phyloP scores from a whole-genome alignment of 2,113 vertebrate genomes.

The Entelurus aequoreus region DNA sequence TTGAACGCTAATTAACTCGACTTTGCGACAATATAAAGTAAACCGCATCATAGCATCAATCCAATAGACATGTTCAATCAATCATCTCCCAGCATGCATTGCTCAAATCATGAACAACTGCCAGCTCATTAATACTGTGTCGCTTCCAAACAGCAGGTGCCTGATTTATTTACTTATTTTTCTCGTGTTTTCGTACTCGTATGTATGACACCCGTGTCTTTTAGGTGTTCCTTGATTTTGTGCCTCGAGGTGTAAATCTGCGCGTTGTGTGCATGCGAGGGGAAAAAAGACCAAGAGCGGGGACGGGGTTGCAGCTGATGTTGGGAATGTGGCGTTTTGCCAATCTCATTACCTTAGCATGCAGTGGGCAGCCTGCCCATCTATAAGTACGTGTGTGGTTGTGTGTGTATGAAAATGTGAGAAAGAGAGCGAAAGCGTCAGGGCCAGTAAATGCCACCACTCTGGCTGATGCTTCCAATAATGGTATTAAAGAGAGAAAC shows the following conservation, averaged over 20 bases:
- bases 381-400: conserved; percentile 14
- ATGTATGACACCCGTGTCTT: conserved; percentile 20
- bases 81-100: background rate
- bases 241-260: conserved; percentile 14
- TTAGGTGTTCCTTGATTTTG: conserved; percentile 12
- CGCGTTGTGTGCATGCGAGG: conserved; percentile 12
- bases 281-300: conserved; percentile 16
- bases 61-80: background rate
- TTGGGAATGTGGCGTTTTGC: conserved; percentile 55
- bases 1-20: background rate
- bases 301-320: conserved; percentile 42
- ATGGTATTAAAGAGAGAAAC: conserved; percentile 53
- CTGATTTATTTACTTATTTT: too few relatives aligned
- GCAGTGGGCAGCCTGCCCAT: conserved; percentile 59
- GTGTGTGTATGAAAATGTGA: conserved; percentile 1
- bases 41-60: background rate
- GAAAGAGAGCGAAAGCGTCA: conserved; percentile 26
- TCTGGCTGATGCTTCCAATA: conserved; percentile 60
- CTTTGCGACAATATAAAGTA: background rate
- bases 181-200: background rate
- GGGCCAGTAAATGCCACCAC: conserved; percentile 59
- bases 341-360: conserved; percentile 72
- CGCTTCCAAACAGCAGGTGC: background rate
- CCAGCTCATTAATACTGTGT: conserved; percentile 3
- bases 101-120: conserved; percentile 3